Percentiles rank a stretch among this genome's conserved stretches.
Evolutionary conservation across 2,113 vertebrate genomes (phyloP).

Genomic region (Ochotona princeps): DNA sequence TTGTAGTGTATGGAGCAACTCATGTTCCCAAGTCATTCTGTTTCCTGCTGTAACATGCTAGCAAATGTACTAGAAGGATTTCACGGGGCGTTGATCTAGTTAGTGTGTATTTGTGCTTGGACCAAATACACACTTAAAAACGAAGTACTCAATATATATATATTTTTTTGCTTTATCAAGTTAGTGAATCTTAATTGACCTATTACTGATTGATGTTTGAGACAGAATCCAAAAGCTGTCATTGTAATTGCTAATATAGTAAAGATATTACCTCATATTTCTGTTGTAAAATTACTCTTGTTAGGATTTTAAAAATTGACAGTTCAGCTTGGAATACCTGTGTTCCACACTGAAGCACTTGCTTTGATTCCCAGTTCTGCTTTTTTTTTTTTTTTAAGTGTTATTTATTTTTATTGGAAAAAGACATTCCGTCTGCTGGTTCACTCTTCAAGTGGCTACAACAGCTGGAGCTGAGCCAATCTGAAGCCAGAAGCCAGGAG

Average conservation of each 20-base stretch:
- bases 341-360: too few species aligned
- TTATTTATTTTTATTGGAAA: too few species aligned
- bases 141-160: slow-evolving; percentile 35
- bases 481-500: too few species aligned
- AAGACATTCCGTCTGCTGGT: too few species aligned
- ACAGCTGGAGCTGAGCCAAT: too few species aligned
- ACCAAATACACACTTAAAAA: slow-evolving; percentile 45
- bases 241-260: slow-evolving; percentile 53
- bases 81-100: neutral
- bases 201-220: slow-evolving; percentile 50
- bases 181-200: slow-evolving; percentile 56
- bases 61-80: slow-evolving; percentile 51
- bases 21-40: neutral
- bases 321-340: too few species aligned
- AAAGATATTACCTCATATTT: slow-evolving; percentile 43
- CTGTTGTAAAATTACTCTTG: slow-evolving; percentile 33
- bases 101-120: slow-evolving; percentile 10
- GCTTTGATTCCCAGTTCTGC: too few species aligned
- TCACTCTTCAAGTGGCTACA: too few species aligned
- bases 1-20: neutral
- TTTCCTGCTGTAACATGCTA: neutral
- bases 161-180: slow-evolving; percentile 53
- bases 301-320: slow-evolving; percentile 35
- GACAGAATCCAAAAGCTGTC: slow-evolving; percentile 42
- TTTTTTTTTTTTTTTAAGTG: too few species aligned